Evolutionary conservation across 2,888 invertebrate genomes (phyloP), one percentile per base, ranked within the genome.

Genomic region (Orthonevra nobilis): DNA sequence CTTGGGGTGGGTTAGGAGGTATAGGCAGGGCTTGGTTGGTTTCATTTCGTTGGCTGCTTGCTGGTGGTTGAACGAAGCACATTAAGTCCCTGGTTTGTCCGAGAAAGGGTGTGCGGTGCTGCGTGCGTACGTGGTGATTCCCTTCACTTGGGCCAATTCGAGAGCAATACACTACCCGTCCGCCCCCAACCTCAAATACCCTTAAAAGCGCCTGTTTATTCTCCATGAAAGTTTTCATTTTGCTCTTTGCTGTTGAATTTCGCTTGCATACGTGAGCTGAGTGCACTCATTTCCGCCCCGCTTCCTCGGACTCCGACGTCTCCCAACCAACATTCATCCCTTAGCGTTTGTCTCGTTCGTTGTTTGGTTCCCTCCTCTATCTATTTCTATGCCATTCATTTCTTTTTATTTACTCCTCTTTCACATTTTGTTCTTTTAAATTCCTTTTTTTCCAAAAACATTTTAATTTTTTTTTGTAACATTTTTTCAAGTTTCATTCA

Each of bases 41-140:
- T 82, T 74, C 74, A 79, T 81, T 82, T 81, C 54, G 63, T 61
- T 69, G 70, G 42, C 56, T 50, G 63, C 58, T 69, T 66, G 42
- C 56, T 75, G 72, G 73, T 81, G 74, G 81, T 75, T 82, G 74
- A 69, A 69, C 74, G 61, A 68, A 68, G 66, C 42, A 48, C 73
- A 79, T 79, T 61, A 77, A 64, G 58, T 64, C 52, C 28, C 52
- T 20, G 32, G 46, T 63, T 26, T 38, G 64, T 72, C 72, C 58
- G 44, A 70, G 58, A 28, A 38, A 52, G 72, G 64, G 64, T 66
- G 64, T 52, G 72, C 15, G 32, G n/a, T n/a, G n/a, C 61, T 56
- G 54, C 72, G 72, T 77, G 72, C 77, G 72, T 77, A 72, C 77
- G 64, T 77, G 72, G 64, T 38, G 42, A 77, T 77, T 63, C 50